Base-by-base conservation (phyloP, 2,888 invertebrate genomes). In the Keiferia lycopersicella region DNA sequence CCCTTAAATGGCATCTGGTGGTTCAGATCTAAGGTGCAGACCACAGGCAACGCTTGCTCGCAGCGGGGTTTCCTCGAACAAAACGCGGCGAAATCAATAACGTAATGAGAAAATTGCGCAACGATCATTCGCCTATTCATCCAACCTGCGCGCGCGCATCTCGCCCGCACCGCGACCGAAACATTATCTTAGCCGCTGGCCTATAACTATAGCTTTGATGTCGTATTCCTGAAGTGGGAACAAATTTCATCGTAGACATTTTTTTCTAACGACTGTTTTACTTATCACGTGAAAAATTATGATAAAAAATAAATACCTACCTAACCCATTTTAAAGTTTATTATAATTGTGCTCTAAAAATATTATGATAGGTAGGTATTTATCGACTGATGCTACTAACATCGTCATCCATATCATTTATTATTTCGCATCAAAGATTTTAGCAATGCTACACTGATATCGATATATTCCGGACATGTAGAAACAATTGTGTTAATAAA, bases 71-170 rank as follows among this genome's bases (percentile, higher is more conserved):
- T 77, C 85, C 73, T 71, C 82, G 79, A 78, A 83, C 84, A 81
- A 81, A 85, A 86, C 84, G 81, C 73, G 75, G 82, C 83, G 88
- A 88, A 89, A 88, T 88, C 88, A 87, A 89, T 88, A 88, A 56
- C 56, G 84, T 87, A 88, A 90, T 90, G 88, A 88, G 83, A 78
- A 79, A 85, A 86, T 88, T 88, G 84, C 88, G 84, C 86, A 88
- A 89, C 77, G 71, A 73, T 75, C 66, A 71, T 65, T 69, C 79
- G 34, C 56, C 22, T 81, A 81, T 80, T 82, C 82, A 79, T 71
- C 74, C 74, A 78, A 76, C 51, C 56, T 34, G 56, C 56, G 30
- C 30, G n/a, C 34, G 56, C 56, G 53, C 53, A 45, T 2, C 14
- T 18, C 51, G 22, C 12, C 57, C 41, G 61, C 51, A 11, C 61